A percentile compares a stretch with the other conserved stretches of the same genome.
These are phyloP conservation scores for Tokudaia muenninki DNA, from an alignment of 2,797 vertebrate genomes.

Conservation along the genomic window DNA sequence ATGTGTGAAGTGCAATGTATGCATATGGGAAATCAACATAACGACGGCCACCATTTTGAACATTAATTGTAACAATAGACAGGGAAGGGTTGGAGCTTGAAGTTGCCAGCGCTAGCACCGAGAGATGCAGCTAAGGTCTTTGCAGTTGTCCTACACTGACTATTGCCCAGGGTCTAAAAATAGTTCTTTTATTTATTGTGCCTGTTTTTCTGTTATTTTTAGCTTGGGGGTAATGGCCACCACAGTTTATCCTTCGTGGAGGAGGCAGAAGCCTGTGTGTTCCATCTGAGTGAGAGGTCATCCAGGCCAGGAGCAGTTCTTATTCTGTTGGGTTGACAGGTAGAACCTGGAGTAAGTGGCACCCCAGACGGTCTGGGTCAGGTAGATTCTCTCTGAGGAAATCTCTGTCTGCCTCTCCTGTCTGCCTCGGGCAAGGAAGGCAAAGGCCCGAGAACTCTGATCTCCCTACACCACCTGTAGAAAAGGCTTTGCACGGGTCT, in stretches of 20 bases:
- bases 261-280: background rate
- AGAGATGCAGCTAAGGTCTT: background rate
- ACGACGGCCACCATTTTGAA: background rate
- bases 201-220: conserved; percentile 45
- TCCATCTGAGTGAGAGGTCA: background rate
- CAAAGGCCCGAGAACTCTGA: background rate
- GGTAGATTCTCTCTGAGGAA: background rate
- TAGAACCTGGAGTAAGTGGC: background rate
- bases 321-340: background rate
- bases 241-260: background rate
- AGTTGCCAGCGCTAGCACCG: background rate
- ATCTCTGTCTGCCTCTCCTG: background rate
- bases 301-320: background rate
- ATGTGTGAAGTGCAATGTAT: background rate
- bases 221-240: background rate
- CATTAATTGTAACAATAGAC: background rate
- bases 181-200: conserved; percentile 18
- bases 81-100: background rate
- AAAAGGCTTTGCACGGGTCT: background rate
- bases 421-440: background rate
- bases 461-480: background rate
- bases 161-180: background rate
- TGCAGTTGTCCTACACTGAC: background rate
- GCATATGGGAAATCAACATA: background rate
- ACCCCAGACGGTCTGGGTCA: background rate